Conservation (phyloP, 2,797 vertebrate genomes). For the Hapalemur alaotrensis region DNA sequence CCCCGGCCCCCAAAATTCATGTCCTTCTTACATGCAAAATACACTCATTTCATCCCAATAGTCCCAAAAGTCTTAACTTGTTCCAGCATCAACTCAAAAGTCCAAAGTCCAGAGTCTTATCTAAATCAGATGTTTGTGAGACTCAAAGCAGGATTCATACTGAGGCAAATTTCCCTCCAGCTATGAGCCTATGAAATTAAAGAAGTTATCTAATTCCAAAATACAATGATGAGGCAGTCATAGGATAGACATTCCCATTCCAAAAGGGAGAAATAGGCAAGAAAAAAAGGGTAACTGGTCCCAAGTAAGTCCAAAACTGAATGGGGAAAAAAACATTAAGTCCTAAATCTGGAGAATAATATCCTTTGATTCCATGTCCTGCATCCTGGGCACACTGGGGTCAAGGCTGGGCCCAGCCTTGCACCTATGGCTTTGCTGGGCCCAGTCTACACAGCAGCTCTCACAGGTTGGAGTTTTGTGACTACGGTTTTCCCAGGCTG, state of each 20-base stretch:
- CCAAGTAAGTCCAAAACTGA: background rate
- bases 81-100: background rate
- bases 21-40: background rate
- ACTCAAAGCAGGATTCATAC: background rate
- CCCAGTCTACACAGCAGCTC: background rate
- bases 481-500: background rate
- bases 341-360: background rate
- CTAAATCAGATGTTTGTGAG: background rate
- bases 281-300: background rate
- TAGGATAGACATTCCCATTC: no score
- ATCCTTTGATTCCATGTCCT: background rate
- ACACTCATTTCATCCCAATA: background rate
- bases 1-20: background rate
- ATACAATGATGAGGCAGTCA: no score
- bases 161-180: background rate
- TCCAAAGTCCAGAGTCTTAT: background rate
- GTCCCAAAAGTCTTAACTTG: background rate
- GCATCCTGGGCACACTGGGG: background rate
- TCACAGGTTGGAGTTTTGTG: background rate
- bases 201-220: background rate
- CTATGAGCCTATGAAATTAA: background rate
- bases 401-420: background rate
- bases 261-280: background rate
- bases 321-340: background rate
- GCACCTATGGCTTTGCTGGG: background rate